These are phyloP conservation scores for Colletes latitarsis DNA, from an alignment of 1,140 invertebrate genomes.

Conservation along the genomic window DNA sequence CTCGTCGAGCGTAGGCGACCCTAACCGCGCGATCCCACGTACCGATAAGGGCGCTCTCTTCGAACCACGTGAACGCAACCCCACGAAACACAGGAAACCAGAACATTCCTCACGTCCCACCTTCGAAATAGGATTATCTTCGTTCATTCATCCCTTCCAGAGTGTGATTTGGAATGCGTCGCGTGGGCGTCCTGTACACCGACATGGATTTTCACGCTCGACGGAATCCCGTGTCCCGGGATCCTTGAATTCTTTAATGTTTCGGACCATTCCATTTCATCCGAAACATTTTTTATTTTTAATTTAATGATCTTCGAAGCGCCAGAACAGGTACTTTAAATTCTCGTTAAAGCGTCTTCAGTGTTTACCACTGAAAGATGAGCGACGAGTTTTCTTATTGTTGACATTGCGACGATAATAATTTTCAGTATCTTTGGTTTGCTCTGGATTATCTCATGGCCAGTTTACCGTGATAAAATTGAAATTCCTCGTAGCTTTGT, in stretches of 20 bases:
- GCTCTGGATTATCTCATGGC: too few relatives aligned
- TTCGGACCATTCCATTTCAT: too few relatives aligned
- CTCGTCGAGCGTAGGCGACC: slow-evolving; percentile 57
- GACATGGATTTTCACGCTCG: slow-evolving; percentile 26
- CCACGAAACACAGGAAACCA: slow-evolving; percentile 53
- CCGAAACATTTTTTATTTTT: too few relatives aligned
- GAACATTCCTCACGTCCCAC: slow-evolving; percentile 60
- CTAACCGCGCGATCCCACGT: slow-evolving; percentile 58
- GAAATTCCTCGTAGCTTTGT: too few relatives aligned
- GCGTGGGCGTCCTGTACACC: slow-evolving; percentile 40
- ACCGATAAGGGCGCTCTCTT: slow-evolving; percentile 50
- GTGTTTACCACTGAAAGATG: too few relatives aligned
- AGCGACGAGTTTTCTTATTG: neutral
- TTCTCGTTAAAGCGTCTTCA: too few relatives aligned
- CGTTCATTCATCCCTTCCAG: slow-evolving; percentile 54
- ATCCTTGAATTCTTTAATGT: neutral
- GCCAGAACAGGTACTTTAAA: too few relatives aligned
- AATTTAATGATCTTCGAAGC: too few relatives aligned
- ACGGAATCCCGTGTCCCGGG: neutral
- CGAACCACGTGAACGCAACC: slow-evolving; percentile 35
- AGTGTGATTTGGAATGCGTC: slow-evolving; percentile 16
- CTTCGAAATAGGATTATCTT: slow-evolving; percentile 62
- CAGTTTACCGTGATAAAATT: too few relatives aligned
- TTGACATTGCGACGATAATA: too few relatives aligned
- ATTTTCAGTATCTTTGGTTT: too few relatives aligned